Evolutionary conservation across 1,140 invertebrate species (phyloP), one percentile per base, ranked within the genome.

Genomic region (Tetragnatha versicolor): DNA sequence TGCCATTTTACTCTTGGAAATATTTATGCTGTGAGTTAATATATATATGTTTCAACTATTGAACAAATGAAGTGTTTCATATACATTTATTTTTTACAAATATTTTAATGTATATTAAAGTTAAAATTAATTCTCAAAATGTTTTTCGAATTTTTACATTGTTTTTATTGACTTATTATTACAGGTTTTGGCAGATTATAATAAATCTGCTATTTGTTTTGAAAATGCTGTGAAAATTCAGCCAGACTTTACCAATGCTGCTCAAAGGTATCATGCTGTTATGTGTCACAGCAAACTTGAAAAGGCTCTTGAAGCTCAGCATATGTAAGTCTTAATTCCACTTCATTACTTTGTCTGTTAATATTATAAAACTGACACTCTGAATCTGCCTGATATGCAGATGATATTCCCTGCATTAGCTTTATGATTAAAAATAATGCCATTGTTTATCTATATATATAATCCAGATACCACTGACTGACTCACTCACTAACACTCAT

Each of bases 1-100:
- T 91, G 91, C 80, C 92, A 95, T 86, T 91, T 94, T 82, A 91
- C 91, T 4, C 85, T 96, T 5, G 94, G 91, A 27, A 83, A 83
- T 58, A 83, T 83, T 29, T 83, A 83, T 79, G 81, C 82, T 51
- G 78, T 80, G 60, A 60, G 72, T 73, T n/a, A n/a, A n/a, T n/a
- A n/a, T n/a, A 9, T 42, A 9, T 42, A 7, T 42, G 39, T 17
- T 42, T 42, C 39, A 42, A 42, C 7, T 42, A 17, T 42, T 42
- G 39, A 42, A 42, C 17, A 42, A 42, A 9, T 42, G n/a, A n/a
- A n/a, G n/a, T n/a, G n/a, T n/a, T n/a, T n/a, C n/a, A n/a, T n/a
- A n/a, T n/a, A n/a, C n/a, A n/a, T n/a, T n/a, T n/a, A n/a, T n/a
- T n/a, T n/a, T n/a, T n/a, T n/a, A n/a, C n/a, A n/a, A n/a, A n/a